Base-by-base conservation (phyloP, 2,888 invertebrate genomes). In the Ochropleura plecta region DNA sequence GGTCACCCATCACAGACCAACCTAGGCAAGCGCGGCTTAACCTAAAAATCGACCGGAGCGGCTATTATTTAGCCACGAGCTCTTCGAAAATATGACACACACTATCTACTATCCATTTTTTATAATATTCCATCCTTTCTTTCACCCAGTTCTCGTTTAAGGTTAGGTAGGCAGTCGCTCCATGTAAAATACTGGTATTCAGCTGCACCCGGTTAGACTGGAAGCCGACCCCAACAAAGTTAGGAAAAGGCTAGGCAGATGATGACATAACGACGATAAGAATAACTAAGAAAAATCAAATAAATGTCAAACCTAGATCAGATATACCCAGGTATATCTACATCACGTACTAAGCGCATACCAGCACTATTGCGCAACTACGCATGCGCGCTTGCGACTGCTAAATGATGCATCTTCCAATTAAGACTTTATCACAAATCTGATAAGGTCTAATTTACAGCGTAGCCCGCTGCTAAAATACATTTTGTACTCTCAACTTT, bases 351-450 rank as follows among this genome's bases (percentile, higher is more conserved):
- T 53, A 20, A 70, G 44, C 63, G 72, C 82, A 80, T 82, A 75
- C 79, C 81, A 76, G 73, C 55, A 62, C 20, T 64, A 49, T 87
- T 87, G 78, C 81, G 77, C 85, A 88, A 88, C 80, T 69, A 71
- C 78, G 72, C 83, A 81, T 70, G 76, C 78, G 80, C 75, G 85
- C 80, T 72, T 70, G 73, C 81, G 59, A 76, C 84, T 69, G 57
- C 57, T 6, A 20, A 48, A 30, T 30, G 30, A 48, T 63, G 16
- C 62, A 42, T 48, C 14, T 62, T 30, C 0, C 8, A 75, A 75
- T 66, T 51, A 20, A 46, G 57, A 79, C 83, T 71, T 64, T 78
- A 81, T 73, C 0, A 0, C 0, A 12, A 57, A 16, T 12, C 0
- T 0, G 0, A 42, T 66, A 78, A 64, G 57, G 71, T 75, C 53